Base-by-base conservation (phyloP, 2,113 vertebrate genomes). In the Atractosteus spatula region DNA sequence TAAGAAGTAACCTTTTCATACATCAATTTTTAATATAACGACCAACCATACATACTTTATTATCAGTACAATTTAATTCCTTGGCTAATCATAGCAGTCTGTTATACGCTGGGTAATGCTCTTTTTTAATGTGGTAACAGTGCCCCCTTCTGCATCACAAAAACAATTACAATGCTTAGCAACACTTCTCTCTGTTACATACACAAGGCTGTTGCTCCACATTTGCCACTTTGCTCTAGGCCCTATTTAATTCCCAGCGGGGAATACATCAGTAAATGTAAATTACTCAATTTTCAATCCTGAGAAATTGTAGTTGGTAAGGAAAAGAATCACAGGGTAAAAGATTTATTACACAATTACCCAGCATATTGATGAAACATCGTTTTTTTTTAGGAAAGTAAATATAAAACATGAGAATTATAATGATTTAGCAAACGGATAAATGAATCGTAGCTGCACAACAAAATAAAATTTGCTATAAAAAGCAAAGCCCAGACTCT, bases 211-310 rank as follows among this genome's bases (percentile, higher is more conserved):
- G 47, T 7, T 51, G 47, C 47, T 51, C 5, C 47, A 51, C 47
- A 51, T 7, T 10, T 51, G 47, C 47, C 47, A 51, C 5, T 51
- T 51, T 51, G 47, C 47, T 51, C 47, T 7, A 51, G 47, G 47
- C 47, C 47, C 47, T 51, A 10, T 51, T 51, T 10, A 51, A 76
- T 72, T 74, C 79, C 80, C 79, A 84, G 81, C 77, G 73, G 74
- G 70, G 81, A 80, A 79, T 65, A 72, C 83, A 74, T 78, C 79
- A 86, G 77, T 83, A 83, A 78, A 87, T 88, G 87, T 85, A 88
- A 86, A 88, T 89, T 83, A 84, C 85, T 86, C 75, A 79, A 85
- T 83, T 70, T 51, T 76, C 69, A 79, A 54, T 81, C 78, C 78
- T 72, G 65, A 56, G 62, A 65, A 65, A 41, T 12, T 12, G 41